phyloP scores from a whole-genome alignment of 53 echinoderm and acorn worm species.

The Zoroaster sp. region DNA sequence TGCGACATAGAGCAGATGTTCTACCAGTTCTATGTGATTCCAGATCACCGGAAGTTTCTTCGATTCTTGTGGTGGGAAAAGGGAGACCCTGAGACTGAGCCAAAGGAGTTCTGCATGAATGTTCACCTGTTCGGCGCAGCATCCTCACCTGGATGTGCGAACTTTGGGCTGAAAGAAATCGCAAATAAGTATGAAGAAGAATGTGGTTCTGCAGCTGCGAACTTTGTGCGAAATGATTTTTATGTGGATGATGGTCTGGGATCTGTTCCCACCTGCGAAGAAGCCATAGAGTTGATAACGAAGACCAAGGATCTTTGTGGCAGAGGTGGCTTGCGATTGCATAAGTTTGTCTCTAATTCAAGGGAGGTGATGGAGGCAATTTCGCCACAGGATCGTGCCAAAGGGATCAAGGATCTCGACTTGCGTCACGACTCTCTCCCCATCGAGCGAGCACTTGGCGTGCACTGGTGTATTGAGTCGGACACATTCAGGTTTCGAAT shows the following conservation, averaged over 20 bases:
- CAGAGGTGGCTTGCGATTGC: constrained; percentile 54
- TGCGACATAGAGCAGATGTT: no score
- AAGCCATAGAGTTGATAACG: background rate
- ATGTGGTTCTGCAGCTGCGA: constrained; percentile 54
- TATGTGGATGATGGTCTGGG: constrained; percentile 72
- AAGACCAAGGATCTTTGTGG: constrained; percentile 47
- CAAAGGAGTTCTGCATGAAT: constrained; percentile 46
- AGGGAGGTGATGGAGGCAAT: constrained; percentile 61
- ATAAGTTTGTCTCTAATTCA: constrained; percentile 74
- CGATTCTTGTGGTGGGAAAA: constrained; percentile 82
- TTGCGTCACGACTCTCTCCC: constrained; percentile 43
- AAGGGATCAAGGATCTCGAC: constrained; percentile 46
- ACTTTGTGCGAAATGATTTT: constrained; percentile 62
- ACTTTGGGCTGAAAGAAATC: constrained; percentile 54
- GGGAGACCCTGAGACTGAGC: constrained; percentile 11
- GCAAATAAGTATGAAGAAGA: constrained; percentile 45
- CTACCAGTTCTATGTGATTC: constrained; percentile 40
- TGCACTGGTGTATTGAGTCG: constrained; percentile 68
- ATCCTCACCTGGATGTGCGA: constrained; percentile 66
- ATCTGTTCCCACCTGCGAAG: constrained; percentile 37
- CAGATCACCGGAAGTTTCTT: constrained; percentile 54
- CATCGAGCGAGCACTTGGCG: constrained; percentile 61
- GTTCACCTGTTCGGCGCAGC: constrained; percentile 69
- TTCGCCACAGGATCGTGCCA: constrained; percentile 35
- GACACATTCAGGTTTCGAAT: constrained; percentile 73